Evolutionary conservation across 2,888 invertebrate species (phyloP), one percentile per base, ranked within the genome.

Genomic region (Malacosoma neustria): DNA sequence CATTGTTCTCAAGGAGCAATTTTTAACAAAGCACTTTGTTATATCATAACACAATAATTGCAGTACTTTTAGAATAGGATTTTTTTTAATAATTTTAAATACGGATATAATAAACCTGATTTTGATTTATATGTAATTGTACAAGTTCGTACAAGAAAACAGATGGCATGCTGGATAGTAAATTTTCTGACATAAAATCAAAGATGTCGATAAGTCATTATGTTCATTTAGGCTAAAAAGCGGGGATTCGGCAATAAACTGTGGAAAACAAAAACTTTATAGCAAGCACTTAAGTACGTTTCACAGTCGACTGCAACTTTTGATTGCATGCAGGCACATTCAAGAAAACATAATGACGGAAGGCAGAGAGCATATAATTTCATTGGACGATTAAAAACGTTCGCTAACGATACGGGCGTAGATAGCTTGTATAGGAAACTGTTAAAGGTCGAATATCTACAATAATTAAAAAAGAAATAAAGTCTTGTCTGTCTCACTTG

Each of bases 211-310:
- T n/a, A n/a, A n/a, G n/a, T n/a, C n/a, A n/a, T n/a, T n/a, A n/a
- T n/a, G n/a, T n/a, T n/a, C n/a, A n/a, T n/a, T n/a, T n/a, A n/a
- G n/a, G n/a, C n/a, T n/a, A n/a, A n/a, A n/a, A n/a, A n/a, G n/a
- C n/a, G n/a, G n/a, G n/a, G n/a, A n/a, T n/a, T n/a, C n/a, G n/a
- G 37, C 37, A 38, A 39, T 36, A 36, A 49, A 36, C 36, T 32
- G 40, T 29, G 41, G 48, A 53, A 46, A 50, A 57, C 53, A 54
- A 57, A 61, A n/a, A n/a, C n/a, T n/a, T n/a, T n/a, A n/a, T n/a
- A n/a, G n/a, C n/a, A n/a, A n/a, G n/a, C n/a, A 48, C 53, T 48
- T 49, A 52, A 57, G 50, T 50, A 57, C 59, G 59, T 59, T 57
- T 60, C 48, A 61, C 49, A 55, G 53, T 44, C 41, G 51, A 55